These are phyloP conservation scores for Elephas maximus DNA, from an alignment of 2,113 vertebrate species.

Conservation along the genomic window DNA sequence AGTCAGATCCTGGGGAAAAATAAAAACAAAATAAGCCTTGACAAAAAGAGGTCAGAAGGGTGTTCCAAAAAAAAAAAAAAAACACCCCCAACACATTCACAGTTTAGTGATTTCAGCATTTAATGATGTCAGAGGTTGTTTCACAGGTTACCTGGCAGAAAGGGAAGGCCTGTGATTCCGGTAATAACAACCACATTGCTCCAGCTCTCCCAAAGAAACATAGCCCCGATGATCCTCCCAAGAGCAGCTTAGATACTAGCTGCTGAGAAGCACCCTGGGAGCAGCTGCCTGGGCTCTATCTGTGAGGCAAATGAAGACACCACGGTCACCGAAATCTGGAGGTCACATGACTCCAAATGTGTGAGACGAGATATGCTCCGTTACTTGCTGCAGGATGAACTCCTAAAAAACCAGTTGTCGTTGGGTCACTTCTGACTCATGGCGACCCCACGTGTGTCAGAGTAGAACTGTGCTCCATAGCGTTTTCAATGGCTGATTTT, in stretches of 20 bases:
- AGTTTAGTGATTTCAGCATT: background rate
- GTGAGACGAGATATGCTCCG: fast-evolving
- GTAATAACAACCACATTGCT: slow-evolving; percentile 70
- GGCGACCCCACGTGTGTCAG: background rate
- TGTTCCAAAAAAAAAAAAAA: background rate
- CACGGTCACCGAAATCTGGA: background rate
- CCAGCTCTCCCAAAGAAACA: background rate
- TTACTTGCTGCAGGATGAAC: background rate
- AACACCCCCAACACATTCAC: slow-evolving; percentile 16
- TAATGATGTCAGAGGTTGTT: slow-evolving; percentile 63
- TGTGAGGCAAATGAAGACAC: background rate
- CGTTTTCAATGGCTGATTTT: background rate
- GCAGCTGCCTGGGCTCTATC: background rate
- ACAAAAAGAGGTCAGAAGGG: slow-evolving; percentile 43
- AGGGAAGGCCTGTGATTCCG: background rate
- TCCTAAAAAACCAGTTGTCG: background rate
- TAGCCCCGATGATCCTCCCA: background rate
- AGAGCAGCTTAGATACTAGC: background rate
- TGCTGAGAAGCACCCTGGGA: background rate
- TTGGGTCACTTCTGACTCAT: background rate
- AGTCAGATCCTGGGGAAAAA: slow-evolving; percentile 34
- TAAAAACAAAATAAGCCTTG: slow-evolving; percentile 37
- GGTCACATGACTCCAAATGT: fast-evolving
- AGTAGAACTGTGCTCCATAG: background rate
- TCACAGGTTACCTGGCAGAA: slow-evolving; percentile 70